Evolutionary conservation across 2,113 vertebrate species (phyloP), one percentile per base, ranked within the genome.

Genomic region (Prietella phreatophila): DNA sequence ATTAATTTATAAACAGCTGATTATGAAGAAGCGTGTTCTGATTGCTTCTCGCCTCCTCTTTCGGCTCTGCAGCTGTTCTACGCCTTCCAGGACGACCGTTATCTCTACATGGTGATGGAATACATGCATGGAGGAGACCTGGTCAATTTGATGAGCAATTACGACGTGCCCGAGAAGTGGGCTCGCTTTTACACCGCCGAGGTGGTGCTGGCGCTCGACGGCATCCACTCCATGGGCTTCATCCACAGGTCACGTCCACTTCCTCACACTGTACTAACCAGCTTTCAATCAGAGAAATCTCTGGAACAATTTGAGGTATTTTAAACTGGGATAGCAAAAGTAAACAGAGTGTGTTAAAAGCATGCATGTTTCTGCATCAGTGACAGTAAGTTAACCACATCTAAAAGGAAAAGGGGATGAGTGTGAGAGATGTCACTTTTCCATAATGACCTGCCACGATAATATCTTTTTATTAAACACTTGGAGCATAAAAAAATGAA

Each of bases 61-160:
- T 13, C 4, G 5, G 7, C 3, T 27, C 65, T 42, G 53, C 90
- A 99, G 98, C 96, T 99, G 84, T 99, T 98, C 93, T 99, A 99
- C 3, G 98, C 98, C 33, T 99, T 99, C 94, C 98, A 99, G 96
- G 98, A 99, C 91, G 96, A 98, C 90, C 98, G 98, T 88, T 99
- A 98, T 94, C 97, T 99, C 90, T 99, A 99, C 93, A 99, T 99
- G 98, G 98, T 99, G 92, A 99, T 99, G 98, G 98, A 99, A 87
- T 99, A 99, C 91, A 99, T 99, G 98, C 98, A 98, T 27, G 98
- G 98, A 8, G 98, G 98, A 39, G 98, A 99, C 93, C 95, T 99
- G 91, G 98, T 99, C 63, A 99, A 99, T 92, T 93, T 99, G 93
- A 99, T 99, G 98, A 99, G 98, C 93, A 99, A 99, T 94, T 99